phyloP scores from a whole-genome alignment of 2,113 vertebrate genomes.

The Sciurus niger region DNA sequence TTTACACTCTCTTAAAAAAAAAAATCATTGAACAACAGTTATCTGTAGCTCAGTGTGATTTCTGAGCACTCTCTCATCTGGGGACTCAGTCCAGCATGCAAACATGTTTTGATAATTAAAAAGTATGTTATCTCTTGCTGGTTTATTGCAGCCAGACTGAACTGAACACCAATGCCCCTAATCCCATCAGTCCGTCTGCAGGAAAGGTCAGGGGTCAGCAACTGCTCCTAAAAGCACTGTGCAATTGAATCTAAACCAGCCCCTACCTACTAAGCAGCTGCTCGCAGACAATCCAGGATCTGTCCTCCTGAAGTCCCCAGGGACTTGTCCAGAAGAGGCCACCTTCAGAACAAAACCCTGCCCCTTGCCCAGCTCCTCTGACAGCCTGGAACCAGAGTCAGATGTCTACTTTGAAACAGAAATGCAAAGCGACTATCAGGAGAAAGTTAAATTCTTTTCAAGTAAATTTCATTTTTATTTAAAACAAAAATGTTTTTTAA shows the following conservation, averaged over 20 bases:
- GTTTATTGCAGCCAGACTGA: conserved; percentile 92
- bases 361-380: conserved; percentile 40
- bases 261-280: conserved; percentile 85
- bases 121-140: conserved; percentile 92
- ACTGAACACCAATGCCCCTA: conserved; percentile 90
- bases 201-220: conserved; percentile 92
- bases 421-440: conserved; percentile 42
- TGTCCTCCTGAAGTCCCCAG: conserved; percentile 85
- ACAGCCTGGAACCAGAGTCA: conserved; percentile 76
- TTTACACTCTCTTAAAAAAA: not conserved
- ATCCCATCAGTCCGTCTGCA: conserved; percentile 92
- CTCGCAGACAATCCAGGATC: conserved; percentile 83
- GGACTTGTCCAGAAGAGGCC: conserved; percentile 78
- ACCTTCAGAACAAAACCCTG: conserved; percentile 77
- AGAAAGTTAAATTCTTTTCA: not conserved
- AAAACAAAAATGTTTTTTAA: conserved; percentile 64
- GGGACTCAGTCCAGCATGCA: conserved; percentile 89
- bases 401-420: conserved; percentile 6
- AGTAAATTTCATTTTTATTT: not conserved
- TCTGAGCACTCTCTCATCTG: conserved; percentile 83
- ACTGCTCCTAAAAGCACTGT: conserved; percentile 91
- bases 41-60: conserved; percentile 60
- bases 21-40: conserved; percentile 61
- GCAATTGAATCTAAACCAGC: conserved; percentile 88
- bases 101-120: conserved; percentile 93